Base-by-base conservation (phyloP, 2,888 invertebrate species). In the Dryobotodes eremita region DNA sequence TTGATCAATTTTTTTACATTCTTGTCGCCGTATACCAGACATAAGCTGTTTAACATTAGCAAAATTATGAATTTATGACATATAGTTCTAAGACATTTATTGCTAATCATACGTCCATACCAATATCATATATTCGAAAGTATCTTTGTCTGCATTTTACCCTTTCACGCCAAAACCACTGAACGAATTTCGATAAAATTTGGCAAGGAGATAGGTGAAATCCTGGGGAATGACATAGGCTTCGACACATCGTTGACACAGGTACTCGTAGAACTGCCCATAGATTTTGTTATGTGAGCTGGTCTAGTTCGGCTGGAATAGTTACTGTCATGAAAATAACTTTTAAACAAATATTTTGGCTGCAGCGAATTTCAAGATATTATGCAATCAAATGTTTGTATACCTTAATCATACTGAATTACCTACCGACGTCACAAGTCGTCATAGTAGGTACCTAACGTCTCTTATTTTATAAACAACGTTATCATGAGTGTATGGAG, bases 401-500 rank as follows among this genome's bases (percentile, higher is more conserved):
- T 59, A 57, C 31, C 17, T 59, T 23, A 53, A 73, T 73, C 36
- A 15, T 26, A 53, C 23, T 31, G 42, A 75, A n/a, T 57, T 5
- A 48, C 15, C 31, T 5, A 48, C 15, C 31, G 26, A 26, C 23
- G n/a, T 57, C 46, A 75, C 4, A 48, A 0, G 20, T 17, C 31
- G 31, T 23, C 55, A 50, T 31, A 31, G 23, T 50, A 53, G 23
- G 20, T 31, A 31, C 15, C n/a, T 31, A 2, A 36, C 10, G 62
- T 26, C 20, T 55, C 36, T 59, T 42, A 81, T 61, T 85, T 69
- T 2, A 46, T 70, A 73, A 79, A 68, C 69, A 75, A 42, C 66
- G 48, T 71, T 80, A 80, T 75, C 75, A 61, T 36, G 55, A 6
- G n/a, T 71, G n/a, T 68, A 53, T 36, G 46, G 50, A 62, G 31